Evolutionary conservation across 2,888 invertebrate species (phyloP).

Genomic region (Amphimallon solstitiale): DNA sequence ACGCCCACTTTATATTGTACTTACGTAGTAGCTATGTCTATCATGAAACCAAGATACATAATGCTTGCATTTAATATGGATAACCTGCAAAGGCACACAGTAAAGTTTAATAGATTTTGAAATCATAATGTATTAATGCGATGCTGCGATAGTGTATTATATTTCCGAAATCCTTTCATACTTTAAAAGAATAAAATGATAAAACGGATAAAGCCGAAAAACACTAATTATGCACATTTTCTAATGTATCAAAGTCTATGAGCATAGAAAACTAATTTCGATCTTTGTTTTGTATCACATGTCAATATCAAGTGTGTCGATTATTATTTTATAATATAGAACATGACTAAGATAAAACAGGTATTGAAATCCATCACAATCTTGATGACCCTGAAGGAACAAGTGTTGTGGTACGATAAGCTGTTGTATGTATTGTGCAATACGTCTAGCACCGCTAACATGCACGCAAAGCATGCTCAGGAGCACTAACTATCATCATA

Average conservation of each 20-base stretch:
- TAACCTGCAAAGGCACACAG: background rate
- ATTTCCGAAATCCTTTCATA: background rate
- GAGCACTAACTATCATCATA: conserved; percentile 68
- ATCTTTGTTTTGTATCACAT: conserved; percentile 21
- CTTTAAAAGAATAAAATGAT: conserved; percentile 8
- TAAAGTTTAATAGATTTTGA: background rate
- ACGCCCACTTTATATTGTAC: too few relatives aligned
- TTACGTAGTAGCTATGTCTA: too few relatives aligned
- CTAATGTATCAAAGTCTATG: background rate
- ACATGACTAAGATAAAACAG: conserved; percentile 22
- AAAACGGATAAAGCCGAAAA: conserved; percentile 13
- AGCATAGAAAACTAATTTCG: too few relatives aligned
- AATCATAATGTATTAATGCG: background rate
- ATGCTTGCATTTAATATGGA: background rate
- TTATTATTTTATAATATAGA: conserved; percentile 7
- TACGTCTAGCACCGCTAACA: conserved; percentile 37
- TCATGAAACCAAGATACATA: background rate
- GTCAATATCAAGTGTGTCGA: conserved; percentile 24
- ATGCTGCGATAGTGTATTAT: background rate
- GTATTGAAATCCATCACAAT: conserved; percentile 21
- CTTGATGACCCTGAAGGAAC: conserved; percentile 45
- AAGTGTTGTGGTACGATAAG: conserved; percentile 43
- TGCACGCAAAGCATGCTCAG: conserved; percentile 45
- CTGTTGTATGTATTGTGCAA: conserved; percentile 40
- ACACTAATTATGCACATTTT: conserved; percentile 18